Evolutionary conservation across 2,113 vertebrate species (phyloP).

Genomic region (Melozone crissalis): DNA sequence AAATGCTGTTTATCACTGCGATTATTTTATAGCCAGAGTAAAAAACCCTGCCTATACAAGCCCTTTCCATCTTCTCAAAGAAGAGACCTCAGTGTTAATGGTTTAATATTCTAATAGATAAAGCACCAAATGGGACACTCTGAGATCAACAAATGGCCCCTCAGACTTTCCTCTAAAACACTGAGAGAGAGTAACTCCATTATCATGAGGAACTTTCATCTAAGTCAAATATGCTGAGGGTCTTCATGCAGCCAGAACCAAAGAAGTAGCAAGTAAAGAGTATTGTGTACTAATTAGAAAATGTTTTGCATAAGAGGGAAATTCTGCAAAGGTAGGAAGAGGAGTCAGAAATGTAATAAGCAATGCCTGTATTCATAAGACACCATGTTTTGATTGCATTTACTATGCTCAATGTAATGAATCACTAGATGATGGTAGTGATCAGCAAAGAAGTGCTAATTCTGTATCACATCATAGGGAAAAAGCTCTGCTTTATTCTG

Average conservation of each 20-base stretch:
- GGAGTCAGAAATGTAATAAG: not conserved
- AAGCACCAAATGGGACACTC: not conserved
- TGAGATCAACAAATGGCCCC: not conserved
- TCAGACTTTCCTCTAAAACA: not conserved
- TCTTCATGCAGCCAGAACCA: not conserved
- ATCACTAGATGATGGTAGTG: not conserved
- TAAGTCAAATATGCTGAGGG: not conserved
- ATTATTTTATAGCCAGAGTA: not conserved
- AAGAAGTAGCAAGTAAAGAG: not conserved
- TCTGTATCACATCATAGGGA: not conserved
- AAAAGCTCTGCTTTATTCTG: not conserved
- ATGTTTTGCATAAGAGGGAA: not conserved
- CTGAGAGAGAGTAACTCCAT: not conserved
- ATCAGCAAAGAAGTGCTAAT: not conserved
- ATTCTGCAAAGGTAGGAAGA: not conserved
- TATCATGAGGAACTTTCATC: not conserved
- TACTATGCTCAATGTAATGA: not conserved
- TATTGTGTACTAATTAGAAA: not conserved
- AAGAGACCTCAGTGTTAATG: not conserved
- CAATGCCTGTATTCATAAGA: not conserved
- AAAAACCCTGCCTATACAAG: not conserved
- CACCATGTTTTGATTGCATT: not conserved
- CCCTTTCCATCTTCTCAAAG: not conserved
- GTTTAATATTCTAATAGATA: not conserved
- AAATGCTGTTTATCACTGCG: not conserved